These are phyloP conservation scores for Riparia riparia DNA, from an alignment of 2,113 vertebrate species.

Conservation along the genomic window DNA sequence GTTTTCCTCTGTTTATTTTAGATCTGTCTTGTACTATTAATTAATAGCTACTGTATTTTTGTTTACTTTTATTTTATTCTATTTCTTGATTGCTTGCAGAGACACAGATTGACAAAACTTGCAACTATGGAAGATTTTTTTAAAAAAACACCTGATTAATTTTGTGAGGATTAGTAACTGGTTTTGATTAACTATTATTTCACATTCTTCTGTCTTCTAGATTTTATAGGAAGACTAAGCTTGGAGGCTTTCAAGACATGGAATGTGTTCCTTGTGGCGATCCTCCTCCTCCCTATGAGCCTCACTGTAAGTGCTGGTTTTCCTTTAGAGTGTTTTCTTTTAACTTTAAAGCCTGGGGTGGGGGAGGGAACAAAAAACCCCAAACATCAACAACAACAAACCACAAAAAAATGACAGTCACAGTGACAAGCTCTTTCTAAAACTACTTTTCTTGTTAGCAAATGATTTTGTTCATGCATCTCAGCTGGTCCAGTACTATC, in stretches of 20 bases:
- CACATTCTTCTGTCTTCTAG: conserved; percentile 72
- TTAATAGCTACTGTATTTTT: background rate
- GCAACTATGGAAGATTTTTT: background rate
- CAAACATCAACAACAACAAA: no score
- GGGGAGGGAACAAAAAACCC: no score
- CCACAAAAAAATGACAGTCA: background rate
- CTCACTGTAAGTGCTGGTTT: conserved; percentile 89
- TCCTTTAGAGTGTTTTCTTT: background rate
- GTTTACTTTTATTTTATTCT: background rate
- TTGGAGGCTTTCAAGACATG: conserved; percentile 97
- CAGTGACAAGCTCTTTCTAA: background rate
- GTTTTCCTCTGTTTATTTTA: background rate
- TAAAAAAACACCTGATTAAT: background rate
- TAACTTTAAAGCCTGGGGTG: background rate
- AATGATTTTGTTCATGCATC: background rate
- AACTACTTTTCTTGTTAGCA: background rate
- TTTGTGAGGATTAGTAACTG: background rate
- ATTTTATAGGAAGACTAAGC: conserved; percentile 95
- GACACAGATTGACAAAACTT: background rate
- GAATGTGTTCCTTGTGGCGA: conserved; percentile 96
- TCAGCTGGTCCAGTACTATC: background rate
- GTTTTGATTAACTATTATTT: background rate
- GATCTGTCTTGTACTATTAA: background rate
- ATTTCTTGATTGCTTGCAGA: background rate
- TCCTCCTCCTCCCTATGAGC: conserved; percentile 92